Percentiles rank a stretch among this genome's conserved stretches.
Evolutionary conservation across 1,140 invertebrate species (phyloP).

Genomic region (Nephila pilipes): DNA sequence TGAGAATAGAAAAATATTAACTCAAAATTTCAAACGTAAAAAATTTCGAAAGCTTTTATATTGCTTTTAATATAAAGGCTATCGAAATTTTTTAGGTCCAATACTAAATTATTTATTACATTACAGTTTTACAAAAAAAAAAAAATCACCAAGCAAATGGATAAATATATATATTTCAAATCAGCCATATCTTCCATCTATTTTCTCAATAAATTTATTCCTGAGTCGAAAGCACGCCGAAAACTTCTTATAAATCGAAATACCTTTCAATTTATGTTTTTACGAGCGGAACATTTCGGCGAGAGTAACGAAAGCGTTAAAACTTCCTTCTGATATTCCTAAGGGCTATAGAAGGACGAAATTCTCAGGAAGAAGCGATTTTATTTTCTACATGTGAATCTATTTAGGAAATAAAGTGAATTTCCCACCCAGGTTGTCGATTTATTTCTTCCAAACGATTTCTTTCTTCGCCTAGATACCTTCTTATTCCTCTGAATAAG

Average conservation of each 20-base stretch:
- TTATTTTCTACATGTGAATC: not conserved
- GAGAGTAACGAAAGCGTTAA: not conserved
- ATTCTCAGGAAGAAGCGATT: not conserved
- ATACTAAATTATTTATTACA: no score
- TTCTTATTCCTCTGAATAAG: not conserved
- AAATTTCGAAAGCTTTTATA: no score
- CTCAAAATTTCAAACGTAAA: no score
- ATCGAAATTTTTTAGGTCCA: no score
- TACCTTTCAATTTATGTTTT: not conserved
- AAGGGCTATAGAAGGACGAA: not conserved
- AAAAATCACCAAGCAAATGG: no score
- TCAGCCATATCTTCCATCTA: not conserved
- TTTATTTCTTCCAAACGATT: slow-evolving; percentile 48
- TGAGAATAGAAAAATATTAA: no score
- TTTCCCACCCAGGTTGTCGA: not conserved
- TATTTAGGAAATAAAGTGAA: slow-evolving; percentile 8
- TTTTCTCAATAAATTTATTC: not conserved
- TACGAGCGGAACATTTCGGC: not conserved
- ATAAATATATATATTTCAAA: no score
- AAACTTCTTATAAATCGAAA: not conserved
- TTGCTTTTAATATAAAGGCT: no score
- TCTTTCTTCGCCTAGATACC: not conserved
- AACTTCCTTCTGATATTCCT: not conserved
- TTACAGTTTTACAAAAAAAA: no score
- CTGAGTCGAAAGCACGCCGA: not conserved